These are phyloP conservation scores for Galagoides demidoff DNA, from an alignment of 2,797 vertebrate genomes.

Conservation along the genomic window DNA sequence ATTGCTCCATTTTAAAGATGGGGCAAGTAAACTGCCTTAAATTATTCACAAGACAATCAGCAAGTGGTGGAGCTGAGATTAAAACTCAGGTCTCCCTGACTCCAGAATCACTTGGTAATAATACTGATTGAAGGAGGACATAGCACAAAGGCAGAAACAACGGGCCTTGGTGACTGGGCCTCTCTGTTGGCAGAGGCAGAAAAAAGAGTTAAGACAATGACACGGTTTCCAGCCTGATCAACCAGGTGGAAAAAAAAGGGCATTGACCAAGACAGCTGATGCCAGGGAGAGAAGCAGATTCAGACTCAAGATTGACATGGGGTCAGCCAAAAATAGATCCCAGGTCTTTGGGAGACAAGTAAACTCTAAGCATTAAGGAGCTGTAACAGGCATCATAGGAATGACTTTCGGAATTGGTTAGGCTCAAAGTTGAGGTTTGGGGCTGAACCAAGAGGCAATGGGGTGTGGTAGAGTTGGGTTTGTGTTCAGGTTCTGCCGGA, in stretches of 20 bases:
- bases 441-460: neutral
- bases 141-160: neutral
- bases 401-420: neutral
- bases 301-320: neutral
- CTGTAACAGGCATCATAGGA: neutral
- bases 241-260: neutral
- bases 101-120: neutral
- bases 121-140: neutral
- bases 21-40: neutral
- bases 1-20: neutral
- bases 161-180: neutral
- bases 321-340: constrained; percentile 5
- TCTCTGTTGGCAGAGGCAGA: neutral
- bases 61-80: neutral
- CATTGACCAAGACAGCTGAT: neutral
- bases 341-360: neutral
- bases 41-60: neutral
- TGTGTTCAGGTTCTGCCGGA: too few species aligned
- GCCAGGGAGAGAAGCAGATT: neutral
- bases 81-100: neutral
- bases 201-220: neutral
- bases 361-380: neutral
- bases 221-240: neutral
- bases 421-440: neutral
- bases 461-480: neutral